Evolutionary conservation across 2,797 vertebrate species (phyloP).

Genomic region (Enoplosus armatus): DNA sequence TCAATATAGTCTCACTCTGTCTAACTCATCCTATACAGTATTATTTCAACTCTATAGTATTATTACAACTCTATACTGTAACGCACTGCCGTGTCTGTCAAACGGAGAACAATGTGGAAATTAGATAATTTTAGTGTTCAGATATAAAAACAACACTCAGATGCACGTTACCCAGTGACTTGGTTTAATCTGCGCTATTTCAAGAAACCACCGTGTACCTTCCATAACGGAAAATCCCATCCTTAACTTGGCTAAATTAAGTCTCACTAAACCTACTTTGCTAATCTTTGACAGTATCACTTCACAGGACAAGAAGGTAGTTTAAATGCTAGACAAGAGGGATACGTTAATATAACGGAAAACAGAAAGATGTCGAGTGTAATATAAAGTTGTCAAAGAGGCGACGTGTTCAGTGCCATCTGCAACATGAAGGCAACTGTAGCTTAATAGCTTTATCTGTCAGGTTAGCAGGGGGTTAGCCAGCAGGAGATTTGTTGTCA

Average conservation of each 20-base stretch:
- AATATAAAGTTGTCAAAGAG: neutral
- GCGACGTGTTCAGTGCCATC: neutral
- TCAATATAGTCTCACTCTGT: neutral
- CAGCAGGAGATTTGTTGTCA: slow-evolving; percentile 30
- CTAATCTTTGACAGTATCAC: slow-evolving; percentile 20
- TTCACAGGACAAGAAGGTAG: neutral
- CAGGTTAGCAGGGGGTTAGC: slow-evolving; percentile 62
- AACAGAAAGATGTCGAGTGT: neutral
- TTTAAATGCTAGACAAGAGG: rapidly evolving
- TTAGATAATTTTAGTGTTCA: neutral
- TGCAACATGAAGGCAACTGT: neutral
- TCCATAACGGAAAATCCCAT: slow-evolving; percentile 53
- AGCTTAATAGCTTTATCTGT: slow-evolving; percentile 38
- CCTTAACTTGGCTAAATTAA: slow-evolving; percentile 22
- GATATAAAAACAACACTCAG: neutral
- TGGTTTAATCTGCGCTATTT: slow-evolving; percentile 55
- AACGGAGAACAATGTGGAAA: neutral
- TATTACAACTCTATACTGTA: neutral
- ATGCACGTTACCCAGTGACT: neutral
- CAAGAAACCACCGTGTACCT: slow-evolving; percentile 29
- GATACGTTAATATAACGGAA: neutral
- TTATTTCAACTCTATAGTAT: too few species aligned
- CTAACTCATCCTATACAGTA: neutral
- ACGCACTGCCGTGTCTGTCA: neutral
- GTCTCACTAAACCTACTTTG: slow-evolving; percentile 14